phyloP scores from a whole-genome alignment of 2,797 vertebrate genomes.

The Poeciliopsis gracilis region DNA sequence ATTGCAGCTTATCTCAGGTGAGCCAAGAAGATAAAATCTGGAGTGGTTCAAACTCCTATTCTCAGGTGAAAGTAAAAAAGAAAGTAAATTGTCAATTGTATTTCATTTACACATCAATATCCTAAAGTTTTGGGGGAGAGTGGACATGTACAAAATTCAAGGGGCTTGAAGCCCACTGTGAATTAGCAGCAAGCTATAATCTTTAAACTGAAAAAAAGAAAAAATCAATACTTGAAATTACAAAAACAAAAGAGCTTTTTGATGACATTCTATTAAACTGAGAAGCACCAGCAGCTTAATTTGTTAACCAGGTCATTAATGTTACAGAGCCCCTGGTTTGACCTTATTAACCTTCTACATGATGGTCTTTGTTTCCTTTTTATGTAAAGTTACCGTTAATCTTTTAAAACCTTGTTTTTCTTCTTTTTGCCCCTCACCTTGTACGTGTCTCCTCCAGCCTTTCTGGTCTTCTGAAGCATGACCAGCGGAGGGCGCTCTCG shows the following conservation, averaged over 20 bases:
- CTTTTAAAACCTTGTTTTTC: slow-evolving; percentile 3
- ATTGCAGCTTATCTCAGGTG: background rate
- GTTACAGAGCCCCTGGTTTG: background rate
- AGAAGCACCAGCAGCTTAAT: background rate
- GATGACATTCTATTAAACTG: background rate
- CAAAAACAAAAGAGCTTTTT: background rate
- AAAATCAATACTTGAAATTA: background rate
- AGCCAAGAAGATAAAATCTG: background rate
- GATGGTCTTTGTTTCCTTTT: background rate
- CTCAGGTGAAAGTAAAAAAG: too few species aligned
- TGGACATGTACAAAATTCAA: background rate
- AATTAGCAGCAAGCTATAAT: background rate
- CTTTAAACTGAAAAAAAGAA: background rate
- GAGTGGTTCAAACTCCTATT: too few species aligned
- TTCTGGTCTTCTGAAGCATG: slow-evolving; percentile 71
- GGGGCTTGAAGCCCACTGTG: background rate
- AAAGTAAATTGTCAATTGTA: background rate
- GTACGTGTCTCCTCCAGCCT: slow-evolving; percentile 59
- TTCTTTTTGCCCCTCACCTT: slow-evolving; percentile 53
- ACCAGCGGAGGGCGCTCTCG: slow-evolving; percentile 77
- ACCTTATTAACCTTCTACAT: background rate
- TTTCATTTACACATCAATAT: background rate
- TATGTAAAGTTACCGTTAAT: background rate
- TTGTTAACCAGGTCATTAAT: background rate
- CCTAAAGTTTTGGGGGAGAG: background rate